Percentiles rank a stretch among this genome's conserved stretches.
These are phyloP conservation scores for Carpatolechia fugitivella DNA, from an alignment of 2,888 invertebrate species.

Conservation along the genomic window DNA sequence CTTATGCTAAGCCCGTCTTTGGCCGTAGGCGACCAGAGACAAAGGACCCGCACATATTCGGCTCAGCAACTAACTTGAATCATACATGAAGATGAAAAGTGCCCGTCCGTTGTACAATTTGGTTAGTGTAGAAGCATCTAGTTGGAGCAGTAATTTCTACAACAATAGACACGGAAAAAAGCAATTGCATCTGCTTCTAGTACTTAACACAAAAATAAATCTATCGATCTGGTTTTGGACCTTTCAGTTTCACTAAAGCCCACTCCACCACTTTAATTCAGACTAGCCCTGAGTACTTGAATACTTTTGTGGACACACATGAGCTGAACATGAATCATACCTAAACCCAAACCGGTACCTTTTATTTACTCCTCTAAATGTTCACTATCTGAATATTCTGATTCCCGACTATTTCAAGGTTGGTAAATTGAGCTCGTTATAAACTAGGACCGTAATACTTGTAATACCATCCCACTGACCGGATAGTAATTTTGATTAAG, in stretches of 20 bases:
- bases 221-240: too few species aligned
- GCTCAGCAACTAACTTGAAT: conserved; percentile 1
- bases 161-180: too few species aligned
- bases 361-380: conserved; percentile 10
- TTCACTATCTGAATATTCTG: conserved; percentile 14
- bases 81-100: too few species aligned
- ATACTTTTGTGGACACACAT: too few species aligned
- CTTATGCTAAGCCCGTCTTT: conserved; percentile 4
- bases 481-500: conserved; percentile 18
- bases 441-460: conserved; percentile 14
- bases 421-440: conserved; percentile 8
- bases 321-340: background rate
- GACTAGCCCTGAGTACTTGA: too few species aligned
- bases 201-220: too few species aligned
- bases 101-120: too few species aligned
- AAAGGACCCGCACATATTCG: background rate
- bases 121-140: background rate
- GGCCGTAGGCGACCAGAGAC: background rate
- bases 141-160: too few species aligned
- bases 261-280: too few species aligned
- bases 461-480: conserved; percentile 1
- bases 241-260: too few species aligned
- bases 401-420: conserved; percentile 3
- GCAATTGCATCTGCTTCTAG: too few species aligned
- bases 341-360: conserved; percentile 6